Evolutionary conservation across 2,888 invertebrate genomes (phyloP).

Genomic region (Lottia scabra): DNA sequence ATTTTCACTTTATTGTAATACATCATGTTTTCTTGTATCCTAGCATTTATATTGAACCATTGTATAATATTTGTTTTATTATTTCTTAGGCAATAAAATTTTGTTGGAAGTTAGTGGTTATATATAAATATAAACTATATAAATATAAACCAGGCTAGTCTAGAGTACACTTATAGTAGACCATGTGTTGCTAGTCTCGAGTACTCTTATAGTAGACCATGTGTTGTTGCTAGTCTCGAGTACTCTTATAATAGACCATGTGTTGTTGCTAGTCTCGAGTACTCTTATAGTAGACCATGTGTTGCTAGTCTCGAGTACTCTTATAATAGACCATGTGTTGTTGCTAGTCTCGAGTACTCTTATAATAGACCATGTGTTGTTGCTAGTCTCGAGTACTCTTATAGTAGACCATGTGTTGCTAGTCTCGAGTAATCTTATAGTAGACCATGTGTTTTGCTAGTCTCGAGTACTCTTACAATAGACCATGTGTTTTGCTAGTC

Average conservation of each 20-base stretch:
- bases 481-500: background rate
- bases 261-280: background rate
- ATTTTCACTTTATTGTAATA: no score
- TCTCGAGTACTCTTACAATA: background rate
- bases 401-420: background rate
- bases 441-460: background rate
- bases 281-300: background rate
- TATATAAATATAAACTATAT: no score
- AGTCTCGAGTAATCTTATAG: background rate
- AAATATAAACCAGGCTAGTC: no score
- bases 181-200: no score
- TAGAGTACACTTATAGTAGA: no score
- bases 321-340: background rate
- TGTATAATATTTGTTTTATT: no score
- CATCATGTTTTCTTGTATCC: no score
- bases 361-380: background rate
- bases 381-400: background rate
- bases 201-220: background rate
- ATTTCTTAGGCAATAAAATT: no score
- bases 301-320: background rate
- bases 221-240: background rate
- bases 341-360: background rate
- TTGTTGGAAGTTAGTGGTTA: no score
- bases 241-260: background rate
- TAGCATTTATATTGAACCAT: no score